Evolutionary conservation across 2,113 vertebrate species (phyloP).

Genomic region (Phylloscopus whistleri): DNA sequence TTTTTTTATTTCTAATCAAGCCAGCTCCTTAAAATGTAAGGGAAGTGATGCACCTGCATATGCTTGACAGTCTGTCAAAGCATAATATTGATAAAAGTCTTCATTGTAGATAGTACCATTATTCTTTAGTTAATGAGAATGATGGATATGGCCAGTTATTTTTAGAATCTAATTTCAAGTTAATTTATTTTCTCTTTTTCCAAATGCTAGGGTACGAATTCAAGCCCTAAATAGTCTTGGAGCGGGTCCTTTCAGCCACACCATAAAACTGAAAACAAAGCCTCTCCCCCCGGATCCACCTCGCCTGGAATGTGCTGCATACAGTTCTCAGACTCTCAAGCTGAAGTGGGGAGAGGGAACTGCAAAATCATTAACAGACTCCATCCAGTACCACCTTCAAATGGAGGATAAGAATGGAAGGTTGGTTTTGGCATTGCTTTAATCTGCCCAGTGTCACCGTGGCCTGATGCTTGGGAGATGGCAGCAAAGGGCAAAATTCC

Average conservation of each 20-base stretch:
- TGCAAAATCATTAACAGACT: constrained; percentile 81
- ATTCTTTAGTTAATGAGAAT: neutral
- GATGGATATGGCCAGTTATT: neutral
- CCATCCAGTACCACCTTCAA: constrained; percentile 92
- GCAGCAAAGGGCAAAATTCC: neutral
- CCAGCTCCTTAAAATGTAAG: neutral
- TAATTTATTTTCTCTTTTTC: neutral
- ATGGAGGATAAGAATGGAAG: constrained; percentile 93
- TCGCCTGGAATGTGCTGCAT: constrained; percentile 93
- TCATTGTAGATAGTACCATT: neutral
- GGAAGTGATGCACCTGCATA: neutral
- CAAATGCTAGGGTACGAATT: constrained; percentile 85
- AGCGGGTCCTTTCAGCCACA: constrained; percentile 93
- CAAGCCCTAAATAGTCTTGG: constrained; percentile 96
- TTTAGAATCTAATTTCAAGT: neutral
- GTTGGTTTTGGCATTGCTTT: constrained; percentile 65
- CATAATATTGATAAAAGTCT: neutral
- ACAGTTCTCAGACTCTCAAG: constrained; percentile 95
- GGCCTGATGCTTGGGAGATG: neutral
- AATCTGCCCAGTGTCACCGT: neutral
- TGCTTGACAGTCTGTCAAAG: neutral
- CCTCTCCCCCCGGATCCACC: constrained; percentile 93
- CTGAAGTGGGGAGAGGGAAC: constrained; percentile 96
- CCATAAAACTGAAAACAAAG: constrained; percentile 96
- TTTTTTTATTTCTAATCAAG: neutral